phyloP scores from a whole-genome alignment of 2,797 vertebrate species.

The Propithecus perrieri region DNA sequence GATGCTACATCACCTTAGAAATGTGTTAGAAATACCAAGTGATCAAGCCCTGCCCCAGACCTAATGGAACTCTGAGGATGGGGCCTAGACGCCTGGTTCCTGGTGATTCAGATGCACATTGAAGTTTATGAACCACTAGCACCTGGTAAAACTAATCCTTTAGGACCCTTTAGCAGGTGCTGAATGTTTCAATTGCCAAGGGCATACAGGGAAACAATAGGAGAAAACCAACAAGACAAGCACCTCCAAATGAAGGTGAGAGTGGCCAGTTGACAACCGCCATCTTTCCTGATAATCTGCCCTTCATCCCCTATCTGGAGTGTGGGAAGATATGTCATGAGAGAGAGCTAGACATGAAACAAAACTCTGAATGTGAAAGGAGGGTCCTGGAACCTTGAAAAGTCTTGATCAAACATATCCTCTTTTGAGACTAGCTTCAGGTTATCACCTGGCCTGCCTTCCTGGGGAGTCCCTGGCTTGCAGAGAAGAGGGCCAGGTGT shows the following conservation, averaged over 20 bases:
- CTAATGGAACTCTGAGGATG: background rate
- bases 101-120: background rate
- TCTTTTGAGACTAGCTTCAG: background rate
- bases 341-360: background rate
- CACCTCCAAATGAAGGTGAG: background rate
- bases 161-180: background rate
- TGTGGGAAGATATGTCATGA: fast-evolving
- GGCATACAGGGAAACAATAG: background rate
- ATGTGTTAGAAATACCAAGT: background rate
- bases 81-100: fast-evolving
- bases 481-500: background rate
- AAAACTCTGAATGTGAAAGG: background rate
- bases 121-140: background rate
- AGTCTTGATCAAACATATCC: background rate
- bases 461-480: background rate
- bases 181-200: background rate
- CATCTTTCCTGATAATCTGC: background rate
- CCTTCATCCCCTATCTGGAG: background rate
- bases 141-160: background rate
- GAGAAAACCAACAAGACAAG: background rate
- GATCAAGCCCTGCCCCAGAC: background rate
- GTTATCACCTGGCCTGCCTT: background rate
- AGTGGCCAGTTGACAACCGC: background rate
- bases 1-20: background rate
- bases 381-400: background rate